These are phyloP conservation scores for Baryphthengus martii DNA, from an alignment of 2,113 vertebrate species.

Conservation along the genomic window DNA sequence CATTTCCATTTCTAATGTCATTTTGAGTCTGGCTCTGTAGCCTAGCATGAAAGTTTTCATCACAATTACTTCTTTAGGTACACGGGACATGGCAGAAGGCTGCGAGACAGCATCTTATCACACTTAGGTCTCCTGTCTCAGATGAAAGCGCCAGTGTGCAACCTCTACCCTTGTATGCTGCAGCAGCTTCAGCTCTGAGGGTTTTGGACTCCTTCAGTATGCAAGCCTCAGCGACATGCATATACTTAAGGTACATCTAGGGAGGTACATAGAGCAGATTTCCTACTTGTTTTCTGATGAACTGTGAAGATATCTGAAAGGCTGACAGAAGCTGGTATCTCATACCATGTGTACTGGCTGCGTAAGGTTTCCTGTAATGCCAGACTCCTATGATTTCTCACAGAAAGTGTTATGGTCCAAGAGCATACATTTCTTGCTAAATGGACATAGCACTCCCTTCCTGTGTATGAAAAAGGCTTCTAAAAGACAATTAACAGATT, in stretches of 20 bases:
- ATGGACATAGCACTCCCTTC: constrained; percentile 49
- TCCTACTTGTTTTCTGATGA: background rate
- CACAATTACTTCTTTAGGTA: background rate
- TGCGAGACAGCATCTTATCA: background rate
- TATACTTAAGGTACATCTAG: background rate
- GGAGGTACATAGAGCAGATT: background rate
- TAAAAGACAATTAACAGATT: constrained; percentile 52
- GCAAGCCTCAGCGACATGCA: accelerated
- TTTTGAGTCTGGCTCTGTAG: background rate
- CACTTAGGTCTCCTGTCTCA: accelerated
- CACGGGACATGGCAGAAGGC: accelerated
- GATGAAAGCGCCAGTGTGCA: background rate
- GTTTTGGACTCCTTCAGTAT: background rate
- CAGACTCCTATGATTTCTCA: background rate
- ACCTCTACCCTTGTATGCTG: background rate
- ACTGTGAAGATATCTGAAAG: background rate
- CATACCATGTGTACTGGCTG: background rate
- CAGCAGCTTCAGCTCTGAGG: background rate
- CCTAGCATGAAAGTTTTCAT: background rate
- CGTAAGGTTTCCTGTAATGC: background rate
- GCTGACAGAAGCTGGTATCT: background rate
- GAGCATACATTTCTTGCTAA: background rate
- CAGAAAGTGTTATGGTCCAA: background rate
- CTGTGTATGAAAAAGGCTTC: constrained; percentile 41
- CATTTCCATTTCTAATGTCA: background rate